Conservation (phyloP, 2,113 vertebrate species). For the Oenanthe melanoleuca region DNA sequence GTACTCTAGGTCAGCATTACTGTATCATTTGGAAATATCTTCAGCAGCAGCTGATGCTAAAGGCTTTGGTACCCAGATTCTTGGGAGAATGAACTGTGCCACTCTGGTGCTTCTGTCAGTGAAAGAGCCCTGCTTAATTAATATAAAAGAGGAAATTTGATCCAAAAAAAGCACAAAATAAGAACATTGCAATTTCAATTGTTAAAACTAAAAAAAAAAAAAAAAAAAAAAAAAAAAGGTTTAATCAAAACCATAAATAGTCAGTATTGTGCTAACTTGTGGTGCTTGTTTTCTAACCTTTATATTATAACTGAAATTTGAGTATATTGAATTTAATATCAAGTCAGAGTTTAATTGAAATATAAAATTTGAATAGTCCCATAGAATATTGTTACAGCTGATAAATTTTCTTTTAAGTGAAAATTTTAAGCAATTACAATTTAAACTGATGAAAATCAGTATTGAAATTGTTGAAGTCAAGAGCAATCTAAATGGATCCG, state of each 20-base stretch:
- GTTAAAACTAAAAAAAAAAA: background rate
- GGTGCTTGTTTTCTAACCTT: background rate
- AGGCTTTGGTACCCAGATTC: background rate
- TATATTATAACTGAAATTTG: background rate
- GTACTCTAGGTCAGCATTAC: background rate
- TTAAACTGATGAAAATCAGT: background rate
- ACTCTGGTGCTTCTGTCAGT: background rate
- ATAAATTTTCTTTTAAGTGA: background rate
- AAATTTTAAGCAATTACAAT: background rate
- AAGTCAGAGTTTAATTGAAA: background rate
- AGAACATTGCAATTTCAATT: background rate
- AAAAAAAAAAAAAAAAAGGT: background rate
- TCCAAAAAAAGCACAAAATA: background rate
- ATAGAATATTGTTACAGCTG: accelerated
- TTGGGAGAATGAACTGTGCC: background rate
- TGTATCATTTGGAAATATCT: background rate
- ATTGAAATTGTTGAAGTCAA: background rate
- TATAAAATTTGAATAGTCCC: background rate
- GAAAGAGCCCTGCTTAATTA: background rate
- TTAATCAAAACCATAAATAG: background rate
- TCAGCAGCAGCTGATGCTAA: background rate
- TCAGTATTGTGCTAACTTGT: background rate
- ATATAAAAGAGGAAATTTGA: background rate
- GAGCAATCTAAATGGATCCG: background rate
- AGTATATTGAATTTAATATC: background rate